Percentiles rank a stretch among this genome's conserved stretches.
phyloP scores from a whole-genome alignment of 2,888 invertebrate genomes.

The Orchesella flavescens region DNA sequence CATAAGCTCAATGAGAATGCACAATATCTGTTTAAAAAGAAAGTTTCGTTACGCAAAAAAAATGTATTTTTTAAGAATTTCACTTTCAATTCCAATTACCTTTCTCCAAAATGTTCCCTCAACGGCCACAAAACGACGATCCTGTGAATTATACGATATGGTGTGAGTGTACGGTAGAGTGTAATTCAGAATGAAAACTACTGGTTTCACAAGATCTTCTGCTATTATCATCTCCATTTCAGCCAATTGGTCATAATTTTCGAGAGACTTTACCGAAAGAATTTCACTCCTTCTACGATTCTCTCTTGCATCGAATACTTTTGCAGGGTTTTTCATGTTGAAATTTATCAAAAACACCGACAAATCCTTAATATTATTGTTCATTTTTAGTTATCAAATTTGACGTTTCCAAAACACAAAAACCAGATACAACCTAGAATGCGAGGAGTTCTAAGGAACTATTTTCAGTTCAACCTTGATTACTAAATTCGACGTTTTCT shows the following conservation, averaged over 20 bases:
- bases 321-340: neutral
- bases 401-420: too few relatives aligned
- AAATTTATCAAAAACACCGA: neutral
- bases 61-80: neutral
- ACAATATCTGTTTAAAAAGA: constrained; percentile 15
- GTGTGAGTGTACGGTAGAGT: constrained; percentile 19
- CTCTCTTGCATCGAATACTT: too few relatives aligned
- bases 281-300: neutral
- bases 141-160: constrained; percentile 8
- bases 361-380: neutral
- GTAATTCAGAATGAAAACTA: constrained; percentile 41
- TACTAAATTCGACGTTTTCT: too few relatives aligned
- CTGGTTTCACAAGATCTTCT: constrained; percentile 45
- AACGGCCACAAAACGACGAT: constrained; percentile 1
- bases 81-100: constrained; percentile 7
- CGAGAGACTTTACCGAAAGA: neutral
- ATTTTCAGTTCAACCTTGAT: too few relatives aligned
- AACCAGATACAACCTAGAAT: too few relatives aligned
- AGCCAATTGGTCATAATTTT: neutral
- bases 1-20: constrained; percentile 20
- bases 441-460: too few relatives aligned
- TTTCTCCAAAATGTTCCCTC: constrained; percentile 19
- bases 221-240: constrained; percentile 40
- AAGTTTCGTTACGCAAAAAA: too few relatives aligned
- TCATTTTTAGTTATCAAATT: neutral